phyloP scores from a whole-genome alignment of 1,140 invertebrate species.

The Phortica variegata region DNA sequence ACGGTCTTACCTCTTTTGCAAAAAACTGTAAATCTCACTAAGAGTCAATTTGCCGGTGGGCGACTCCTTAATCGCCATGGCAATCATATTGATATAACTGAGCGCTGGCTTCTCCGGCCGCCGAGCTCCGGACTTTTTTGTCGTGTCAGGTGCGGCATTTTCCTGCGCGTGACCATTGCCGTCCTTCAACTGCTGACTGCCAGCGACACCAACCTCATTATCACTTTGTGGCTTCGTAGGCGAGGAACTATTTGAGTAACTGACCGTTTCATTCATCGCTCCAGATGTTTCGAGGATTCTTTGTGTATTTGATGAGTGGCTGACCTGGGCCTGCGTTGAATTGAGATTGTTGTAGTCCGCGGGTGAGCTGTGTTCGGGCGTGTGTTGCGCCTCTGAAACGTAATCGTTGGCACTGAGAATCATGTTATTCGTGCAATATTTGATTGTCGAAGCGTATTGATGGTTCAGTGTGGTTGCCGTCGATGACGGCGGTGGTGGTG shows the following conservation, averaged over 20 bases:
- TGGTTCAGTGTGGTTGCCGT: conserved; percentile 22
- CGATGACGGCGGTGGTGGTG: conserved; percentile 5
- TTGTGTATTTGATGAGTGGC: conserved; percentile 1
- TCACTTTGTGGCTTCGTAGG: no score
- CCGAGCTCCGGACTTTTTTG: conserved; percentile 63
- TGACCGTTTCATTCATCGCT: conserved; percentile 3
- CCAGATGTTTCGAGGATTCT: not conserved
- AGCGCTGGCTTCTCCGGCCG: conserved; percentile 93
- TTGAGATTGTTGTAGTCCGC: not conserved
- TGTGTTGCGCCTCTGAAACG: conserved; percentile 28
- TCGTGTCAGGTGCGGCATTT: conserved; percentile 36
- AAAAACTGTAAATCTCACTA: conserved; percentile 86
- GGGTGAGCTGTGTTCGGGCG: conserved; percentile 34
- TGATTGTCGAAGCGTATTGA: conserved; percentile 50
- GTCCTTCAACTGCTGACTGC: conserved; percentile 12
- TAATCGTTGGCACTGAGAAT: conserved; percentile 42
- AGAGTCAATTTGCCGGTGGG: conserved; percentile 82
- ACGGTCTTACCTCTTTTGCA: conserved; percentile 77
- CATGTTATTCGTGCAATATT: conserved; percentile 49
- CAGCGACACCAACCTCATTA: no score
- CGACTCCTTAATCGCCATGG: conserved; percentile 95
- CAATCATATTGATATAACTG: conserved; percentile 96
- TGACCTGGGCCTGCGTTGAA: conserved; percentile 7
- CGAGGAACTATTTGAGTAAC: conserved; percentile 20
- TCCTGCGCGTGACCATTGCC: conserved; percentile 9